Evolutionary conservation across 2,888 invertebrate species (phyloP).

Genomic region (Drosophila subquinaria): DNA sequence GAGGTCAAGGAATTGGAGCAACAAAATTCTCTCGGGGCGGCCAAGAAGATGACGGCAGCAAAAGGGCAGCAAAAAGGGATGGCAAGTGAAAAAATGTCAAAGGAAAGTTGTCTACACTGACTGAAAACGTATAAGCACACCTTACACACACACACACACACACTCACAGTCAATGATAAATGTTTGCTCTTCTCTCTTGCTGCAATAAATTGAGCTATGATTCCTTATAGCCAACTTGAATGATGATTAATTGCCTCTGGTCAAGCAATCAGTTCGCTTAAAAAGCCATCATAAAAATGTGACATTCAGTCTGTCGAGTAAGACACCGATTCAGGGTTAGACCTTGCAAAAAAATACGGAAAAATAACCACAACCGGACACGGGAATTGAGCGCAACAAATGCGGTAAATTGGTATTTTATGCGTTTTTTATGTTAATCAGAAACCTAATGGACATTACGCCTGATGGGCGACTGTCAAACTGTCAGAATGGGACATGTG

Average conservation of each 20-base stretch:
- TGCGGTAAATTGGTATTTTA: conserved; percentile 83
- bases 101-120: conserved; percentile 1
- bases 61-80: conserved; percentile 25
- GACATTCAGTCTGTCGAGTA: conserved; percentile 41
- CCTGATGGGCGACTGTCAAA: conserved; percentile 30
- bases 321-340: conserved; percentile 3
- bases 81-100: conserved; percentile 3
- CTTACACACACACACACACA: background rate
- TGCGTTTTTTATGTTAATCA: conserved; percentile 83
- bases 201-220: conserved; percentile 53
- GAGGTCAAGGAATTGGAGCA: conserved; percentile 91
- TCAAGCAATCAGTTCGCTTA: conserved; percentile 55
- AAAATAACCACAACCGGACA: conserved; percentile 22
- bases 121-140: conserved; percentile 1
- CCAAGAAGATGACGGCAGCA: conserved; percentile 90
- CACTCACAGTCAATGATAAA: conserved; percentile 9
- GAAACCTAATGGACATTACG: conserved; percentile 51
- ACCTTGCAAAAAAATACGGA: background rate
- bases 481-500: conserved; percentile 39
- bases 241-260: conserved; percentile 60
- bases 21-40: conserved; percentile 92
- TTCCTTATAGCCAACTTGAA: conserved; percentile 26
- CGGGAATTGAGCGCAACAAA: conserved; percentile 73
- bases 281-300: conserved; percentile 73
- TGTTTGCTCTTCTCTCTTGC: conserved; percentile 19